Percentiles rank a stretch among this genome's conserved stretches.
Conservation (phyloP, 1,140 invertebrate genomes). For the Armadillidium nasatum region DNA sequence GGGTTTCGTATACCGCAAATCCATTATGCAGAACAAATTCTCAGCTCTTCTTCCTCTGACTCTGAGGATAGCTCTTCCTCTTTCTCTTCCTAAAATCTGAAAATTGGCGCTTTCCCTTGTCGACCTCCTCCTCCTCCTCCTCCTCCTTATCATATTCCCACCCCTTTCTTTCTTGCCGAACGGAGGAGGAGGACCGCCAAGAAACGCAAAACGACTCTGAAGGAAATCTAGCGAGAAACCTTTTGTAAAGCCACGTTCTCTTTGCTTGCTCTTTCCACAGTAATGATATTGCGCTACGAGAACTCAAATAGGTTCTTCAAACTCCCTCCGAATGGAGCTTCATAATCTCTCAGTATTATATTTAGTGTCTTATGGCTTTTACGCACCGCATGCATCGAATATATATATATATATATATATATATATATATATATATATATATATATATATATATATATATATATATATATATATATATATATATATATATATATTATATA, state of each 20-base stretch:
- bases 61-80: not conserved
- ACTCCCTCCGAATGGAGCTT: not conserved
- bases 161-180: not conserved
- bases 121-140: not conserved
- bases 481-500: not conserved
- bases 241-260: not conserved
- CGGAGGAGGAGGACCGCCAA: not conserved
- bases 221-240: constrained; percentile 1
- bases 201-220: not conserved
- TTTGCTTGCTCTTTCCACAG: not conserved
- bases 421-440: constrained; percentile 4
- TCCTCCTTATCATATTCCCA: too few relatives aligned
- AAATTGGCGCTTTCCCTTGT: not conserved
- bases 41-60: not conserved
- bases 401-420: constrained; percentile 20
- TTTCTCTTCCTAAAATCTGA: not conserved
- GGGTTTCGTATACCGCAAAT: too few relatives aligned
- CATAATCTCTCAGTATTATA: not conserved
- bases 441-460: constrained; percentile 17
- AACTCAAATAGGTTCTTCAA: not conserved
- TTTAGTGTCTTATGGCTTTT: not conserved
- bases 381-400: not conserved
- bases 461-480: constrained; percentile 26
- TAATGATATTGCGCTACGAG: not conserved
- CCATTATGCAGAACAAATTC: too few relatives aligned